A percentile compares a stretch with the other conserved stretches of the same genome.
Conservation (phyloP, 2,113 vertebrate genomes). For the Dipodomys stephensi region DNA sequence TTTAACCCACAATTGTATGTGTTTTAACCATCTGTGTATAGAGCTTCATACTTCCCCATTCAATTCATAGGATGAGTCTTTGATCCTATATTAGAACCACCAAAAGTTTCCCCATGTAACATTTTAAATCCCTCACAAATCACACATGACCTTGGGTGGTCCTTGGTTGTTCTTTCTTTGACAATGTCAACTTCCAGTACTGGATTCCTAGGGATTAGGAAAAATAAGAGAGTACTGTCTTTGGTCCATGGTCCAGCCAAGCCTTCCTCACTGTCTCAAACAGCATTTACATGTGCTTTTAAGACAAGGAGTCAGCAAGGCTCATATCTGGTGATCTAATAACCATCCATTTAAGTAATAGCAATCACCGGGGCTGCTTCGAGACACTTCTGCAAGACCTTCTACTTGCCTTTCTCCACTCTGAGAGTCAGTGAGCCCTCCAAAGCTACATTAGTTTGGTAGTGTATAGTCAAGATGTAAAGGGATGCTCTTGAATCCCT, state of each 20-base stretch:
- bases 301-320: background rate
- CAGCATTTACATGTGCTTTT: background rate
- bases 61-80: background rate
- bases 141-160: background rate
- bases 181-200: slow-evolving; percentile 50
- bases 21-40: background rate
- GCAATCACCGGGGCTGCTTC: background rate
- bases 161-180: slow-evolving; percentile 34
- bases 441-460: background rate
- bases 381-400: background rate
- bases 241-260: background rate
- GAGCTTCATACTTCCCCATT: background rate
- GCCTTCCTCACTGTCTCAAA: slow-evolving; percentile 20
- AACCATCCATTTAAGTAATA: slow-evolving; percentile 13
- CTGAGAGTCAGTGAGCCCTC: slow-evolving; percentile 1
- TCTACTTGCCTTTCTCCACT: slow-evolving; percentile 17
- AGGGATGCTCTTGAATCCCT: background rate
- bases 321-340: slow-evolving; percentile 25
- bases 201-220: slow-evolving; percentile 7
- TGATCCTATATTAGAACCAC: slow-evolving; percentile 18
- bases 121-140: background rate
- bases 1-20: background rate
- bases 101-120: background rate
- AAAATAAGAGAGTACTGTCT: background rate
- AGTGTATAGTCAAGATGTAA: background rate